Evolutionary conservation across 2,888 invertebrate genomes (phyloP).

Genomic region (Agelastica alni): DNA sequence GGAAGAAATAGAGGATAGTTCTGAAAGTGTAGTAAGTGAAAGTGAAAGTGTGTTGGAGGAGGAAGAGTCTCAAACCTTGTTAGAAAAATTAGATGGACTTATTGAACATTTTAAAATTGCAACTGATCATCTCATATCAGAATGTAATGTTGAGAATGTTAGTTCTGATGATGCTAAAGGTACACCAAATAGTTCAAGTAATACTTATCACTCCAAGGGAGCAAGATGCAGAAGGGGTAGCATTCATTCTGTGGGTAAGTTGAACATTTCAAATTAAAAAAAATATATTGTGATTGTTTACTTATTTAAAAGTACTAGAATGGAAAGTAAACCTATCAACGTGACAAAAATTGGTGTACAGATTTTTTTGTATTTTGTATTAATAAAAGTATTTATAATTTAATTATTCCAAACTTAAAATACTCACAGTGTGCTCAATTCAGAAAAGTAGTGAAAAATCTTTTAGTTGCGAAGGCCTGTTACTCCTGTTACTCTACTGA

Average conservation of each 20-base stretch:
- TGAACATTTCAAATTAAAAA: too few relatives aligned
- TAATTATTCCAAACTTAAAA: too few relatives aligned
- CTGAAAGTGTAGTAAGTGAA: constrained; percentile 42
- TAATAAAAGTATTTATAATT: not conserved
- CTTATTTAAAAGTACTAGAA: not conserved
- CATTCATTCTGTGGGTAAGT: constrained; percentile 53
- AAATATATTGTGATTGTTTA: not conserved
- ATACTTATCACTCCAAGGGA: constrained; percentile 48
- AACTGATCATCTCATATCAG: constrained; percentile 69
- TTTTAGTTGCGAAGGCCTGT: too few relatives aligned
- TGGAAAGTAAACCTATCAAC: too few relatives aligned
- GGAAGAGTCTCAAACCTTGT: constrained; percentile 67
- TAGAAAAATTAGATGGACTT: constrained; percentile 71
- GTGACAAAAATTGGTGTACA: not conserved
- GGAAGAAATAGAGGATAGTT: constrained; percentile 55
- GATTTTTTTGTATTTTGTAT: not conserved
- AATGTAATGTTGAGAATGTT: constrained; percentile 42
- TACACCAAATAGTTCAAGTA: constrained; percentile 46
- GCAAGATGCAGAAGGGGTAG: constrained; percentile 54
- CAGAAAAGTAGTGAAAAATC: too few relatives aligned
- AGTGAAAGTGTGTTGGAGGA: constrained; percentile 58
- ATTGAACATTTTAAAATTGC: constrained; percentile 73
- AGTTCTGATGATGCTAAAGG: constrained; percentile 43
- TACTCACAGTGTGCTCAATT: too few relatives aligned
- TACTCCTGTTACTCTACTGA: too few relatives aligned